A percentile compares a stretch with the other conserved stretches of the same genome.
Evolutionary conservation across 2,888 invertebrate species (phyloP).

Genomic region (Conomelus anceps): DNA sequence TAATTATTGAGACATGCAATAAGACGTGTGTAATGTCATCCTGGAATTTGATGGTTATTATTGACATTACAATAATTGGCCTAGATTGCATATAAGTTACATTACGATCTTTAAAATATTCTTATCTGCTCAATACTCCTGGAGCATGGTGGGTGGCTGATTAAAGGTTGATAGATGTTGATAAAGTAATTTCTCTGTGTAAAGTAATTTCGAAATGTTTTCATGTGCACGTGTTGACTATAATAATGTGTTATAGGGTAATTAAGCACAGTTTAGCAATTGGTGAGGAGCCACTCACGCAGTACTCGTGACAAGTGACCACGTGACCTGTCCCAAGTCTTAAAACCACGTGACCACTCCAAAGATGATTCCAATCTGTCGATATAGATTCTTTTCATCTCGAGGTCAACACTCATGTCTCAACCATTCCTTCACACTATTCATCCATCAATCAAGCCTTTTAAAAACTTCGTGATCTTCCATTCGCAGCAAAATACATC

Average conservation of each 20-base stretch:
- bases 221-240: neutral
- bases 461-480: neutral
- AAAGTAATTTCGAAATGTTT: neutral
- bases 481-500: neutral
- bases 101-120: no score
- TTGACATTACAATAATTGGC: no score
- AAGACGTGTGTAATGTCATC: no score
- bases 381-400: neutral
- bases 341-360: no score
- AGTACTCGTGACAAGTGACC: neutral
- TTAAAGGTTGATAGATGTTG: no score
- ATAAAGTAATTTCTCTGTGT: no score
- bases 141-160: no score
- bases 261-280: neutral
- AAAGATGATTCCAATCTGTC: neutral
- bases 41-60: no score
- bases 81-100: no score
- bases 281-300: neutral
- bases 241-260: neutral
- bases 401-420: neutral
- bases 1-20: no score
- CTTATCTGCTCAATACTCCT: no score
- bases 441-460: neutral
- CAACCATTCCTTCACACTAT: neutral
- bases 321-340: neutral